Conservation (phyloP, 2,113 vertebrate species). For the Platycercus adscitus region DNA sequence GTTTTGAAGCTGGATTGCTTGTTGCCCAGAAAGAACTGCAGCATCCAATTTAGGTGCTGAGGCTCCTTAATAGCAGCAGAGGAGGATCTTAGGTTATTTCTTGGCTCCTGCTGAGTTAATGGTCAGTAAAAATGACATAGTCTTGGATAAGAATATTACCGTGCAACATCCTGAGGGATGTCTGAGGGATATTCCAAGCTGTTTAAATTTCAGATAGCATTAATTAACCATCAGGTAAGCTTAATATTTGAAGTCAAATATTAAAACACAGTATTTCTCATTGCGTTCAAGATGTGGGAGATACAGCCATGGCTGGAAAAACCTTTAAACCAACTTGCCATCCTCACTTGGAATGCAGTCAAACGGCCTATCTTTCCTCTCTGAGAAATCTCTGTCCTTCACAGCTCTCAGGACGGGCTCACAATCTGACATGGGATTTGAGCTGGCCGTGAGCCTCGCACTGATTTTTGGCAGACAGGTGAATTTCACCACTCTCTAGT, state of each 20-base stretch:
- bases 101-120: conserved; percentile 25
- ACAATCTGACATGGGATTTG: rapidly evolving
- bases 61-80: not conserved
- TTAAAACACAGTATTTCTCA: not conserved
- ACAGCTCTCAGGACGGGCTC: not conserved
- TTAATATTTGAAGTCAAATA: not conserved
- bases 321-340: not conserved
- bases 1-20: not conserved
- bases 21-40: not conserved
- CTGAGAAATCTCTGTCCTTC: not conserved
- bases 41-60: not conserved
- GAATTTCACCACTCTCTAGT: not conserved
- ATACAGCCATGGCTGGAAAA: not conserved
- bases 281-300: not conserved
- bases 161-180: not conserved
- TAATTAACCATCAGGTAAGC: not conserved
- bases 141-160: not conserved
- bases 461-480: not conserved
- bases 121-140: not conserved
- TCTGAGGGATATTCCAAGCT: not conserved
- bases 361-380: not conserved
- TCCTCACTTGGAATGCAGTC: not conserved
- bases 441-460: not conserved
- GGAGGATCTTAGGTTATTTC: not conserved
- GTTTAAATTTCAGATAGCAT: not conserved